Percentiles rank a stretch among this genome's conserved stretches.
phyloP scores from a whole-genome alignment of 2,888 invertebrate species.

The Argyra leucocephala region DNA sequence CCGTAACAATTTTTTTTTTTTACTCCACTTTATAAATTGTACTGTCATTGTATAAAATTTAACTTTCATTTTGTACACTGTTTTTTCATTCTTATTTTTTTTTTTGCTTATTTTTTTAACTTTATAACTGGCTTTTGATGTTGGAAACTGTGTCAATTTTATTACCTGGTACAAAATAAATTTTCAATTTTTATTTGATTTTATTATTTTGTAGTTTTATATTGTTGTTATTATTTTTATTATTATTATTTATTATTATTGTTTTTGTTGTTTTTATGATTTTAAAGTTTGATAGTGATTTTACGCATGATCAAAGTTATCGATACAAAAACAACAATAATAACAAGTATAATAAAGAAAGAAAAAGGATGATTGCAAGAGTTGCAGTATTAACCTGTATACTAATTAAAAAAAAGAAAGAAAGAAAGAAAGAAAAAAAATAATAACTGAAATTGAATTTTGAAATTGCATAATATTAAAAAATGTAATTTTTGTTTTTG shows the following conservation, averaged over 20 bases:
- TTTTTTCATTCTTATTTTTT: too few relatives aligned
- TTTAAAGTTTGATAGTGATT: not conserved
- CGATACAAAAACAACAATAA: not conserved
- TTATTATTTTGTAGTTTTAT: not conserved
- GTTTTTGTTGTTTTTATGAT: not conserved
- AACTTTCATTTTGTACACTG: too few relatives aligned
- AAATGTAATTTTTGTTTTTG: too few relatives aligned
- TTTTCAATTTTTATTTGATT: too few relatives aligned
- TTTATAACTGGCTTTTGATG: not conserved
- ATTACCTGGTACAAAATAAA: constrained; percentile 1
- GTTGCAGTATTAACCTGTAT: not conserved
- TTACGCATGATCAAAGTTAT: not conserved
- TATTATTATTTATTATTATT: not conserved
- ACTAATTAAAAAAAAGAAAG: not conserved
- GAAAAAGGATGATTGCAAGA: not conserved
- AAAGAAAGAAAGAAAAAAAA: not conserved
- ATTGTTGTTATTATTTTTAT: not conserved
- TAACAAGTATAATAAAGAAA: not conserved
- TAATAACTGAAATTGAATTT: not conserved
- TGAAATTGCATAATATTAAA: too few relatives aligned
- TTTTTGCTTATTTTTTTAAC: too few relatives aligned
- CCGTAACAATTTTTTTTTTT: not conserved
- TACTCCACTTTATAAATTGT: not conserved
- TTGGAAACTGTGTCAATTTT: constrained; percentile 6
- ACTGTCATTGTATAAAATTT: too few relatives aligned